phyloP scores from a whole-genome alignment of 35 echinoderm and acorn worm genomes.

The Heliocidaris tuberculata region DNA sequence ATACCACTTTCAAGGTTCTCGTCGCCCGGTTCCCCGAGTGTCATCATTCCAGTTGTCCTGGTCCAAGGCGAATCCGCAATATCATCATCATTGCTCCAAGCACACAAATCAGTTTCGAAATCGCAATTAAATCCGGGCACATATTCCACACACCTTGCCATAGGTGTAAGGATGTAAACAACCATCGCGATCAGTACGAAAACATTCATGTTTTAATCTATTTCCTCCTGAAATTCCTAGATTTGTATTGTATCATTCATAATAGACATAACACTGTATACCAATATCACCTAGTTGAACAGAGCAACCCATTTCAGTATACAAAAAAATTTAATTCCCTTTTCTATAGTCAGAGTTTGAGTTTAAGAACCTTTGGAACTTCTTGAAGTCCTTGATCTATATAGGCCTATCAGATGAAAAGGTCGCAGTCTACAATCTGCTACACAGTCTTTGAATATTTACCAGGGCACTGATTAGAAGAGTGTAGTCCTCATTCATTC shows the following conservation, averaged over 20 bases:
- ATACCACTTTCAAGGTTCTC: background rate
- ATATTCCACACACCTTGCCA: background rate
- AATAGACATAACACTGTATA: background rate
- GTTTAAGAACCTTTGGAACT: too few relatives aligned
- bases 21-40: background rate
- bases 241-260: too few relatives aligned
- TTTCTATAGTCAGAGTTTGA: too few relatives aligned
- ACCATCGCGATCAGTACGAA: background rate
- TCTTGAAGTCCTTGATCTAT: too few relatives aligned
- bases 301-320: too few relatives aligned
- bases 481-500: too few relatives aligned
- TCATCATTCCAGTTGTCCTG: background rate
- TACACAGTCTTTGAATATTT: too few relatives aligned
- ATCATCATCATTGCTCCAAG: background rate
- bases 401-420: too few relatives aligned
- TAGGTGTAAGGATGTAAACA: background rate
- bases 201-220: background rate
- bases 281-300: background rate
- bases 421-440: too few relatives aligned
- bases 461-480: too few relatives aligned
- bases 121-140: background rate
- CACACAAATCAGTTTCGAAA: background rate
- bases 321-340: too few relatives aligned
- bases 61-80: background rate
- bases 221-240: too few relatives aligned